Percentiles rank a stretch among this genome's conserved stretches.
Conservation (phyloP, 2,888 invertebrate species). For the Nemapogon koenigi region DNA sequence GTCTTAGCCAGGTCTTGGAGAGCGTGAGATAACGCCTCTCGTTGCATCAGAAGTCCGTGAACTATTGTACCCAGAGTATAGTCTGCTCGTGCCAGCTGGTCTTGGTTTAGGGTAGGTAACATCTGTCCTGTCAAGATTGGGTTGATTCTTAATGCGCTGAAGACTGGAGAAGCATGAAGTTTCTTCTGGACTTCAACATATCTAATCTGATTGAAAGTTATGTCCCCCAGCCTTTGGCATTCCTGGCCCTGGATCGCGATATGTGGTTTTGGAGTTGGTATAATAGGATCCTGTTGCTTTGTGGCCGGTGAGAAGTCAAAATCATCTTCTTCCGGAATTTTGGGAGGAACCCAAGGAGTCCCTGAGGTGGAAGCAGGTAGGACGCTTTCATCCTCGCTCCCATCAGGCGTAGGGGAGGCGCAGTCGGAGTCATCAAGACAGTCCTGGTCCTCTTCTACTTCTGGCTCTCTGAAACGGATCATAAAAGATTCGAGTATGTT, state of each 20-base stretch:
- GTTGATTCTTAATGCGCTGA: not conserved
- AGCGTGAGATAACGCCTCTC: not conserved
- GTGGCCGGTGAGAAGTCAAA: not conserved
- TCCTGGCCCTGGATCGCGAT: not conserved
- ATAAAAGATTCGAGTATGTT: not conserved
- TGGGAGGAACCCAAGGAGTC: slow-evolving; percentile 2
- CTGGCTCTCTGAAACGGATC: not conserved
- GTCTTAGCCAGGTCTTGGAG: not conserved
- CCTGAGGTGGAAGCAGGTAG: not conserved
- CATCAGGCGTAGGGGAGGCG: not conserved
- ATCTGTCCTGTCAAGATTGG: not conserved
- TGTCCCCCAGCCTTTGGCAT: not conserved
- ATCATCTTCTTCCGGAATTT: not conserved
- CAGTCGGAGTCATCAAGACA: not conserved
- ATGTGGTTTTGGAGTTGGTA: not conserved
- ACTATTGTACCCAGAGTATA: not conserved
- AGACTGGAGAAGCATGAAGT: not conserved
- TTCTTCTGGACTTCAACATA: not conserved
- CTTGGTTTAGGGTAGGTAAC: not conserved
- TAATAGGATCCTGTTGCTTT: not conserved
- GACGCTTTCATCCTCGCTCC: not conserved
- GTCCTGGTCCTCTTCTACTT: not conserved
- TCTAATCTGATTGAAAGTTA: not conserved
- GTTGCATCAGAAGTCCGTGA: not conserved
- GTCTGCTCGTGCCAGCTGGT: not conserved